phyloP scores from a whole-genome alignment of 2,888 invertebrate genomes.

The Eupithecia inturbata region DNA sequence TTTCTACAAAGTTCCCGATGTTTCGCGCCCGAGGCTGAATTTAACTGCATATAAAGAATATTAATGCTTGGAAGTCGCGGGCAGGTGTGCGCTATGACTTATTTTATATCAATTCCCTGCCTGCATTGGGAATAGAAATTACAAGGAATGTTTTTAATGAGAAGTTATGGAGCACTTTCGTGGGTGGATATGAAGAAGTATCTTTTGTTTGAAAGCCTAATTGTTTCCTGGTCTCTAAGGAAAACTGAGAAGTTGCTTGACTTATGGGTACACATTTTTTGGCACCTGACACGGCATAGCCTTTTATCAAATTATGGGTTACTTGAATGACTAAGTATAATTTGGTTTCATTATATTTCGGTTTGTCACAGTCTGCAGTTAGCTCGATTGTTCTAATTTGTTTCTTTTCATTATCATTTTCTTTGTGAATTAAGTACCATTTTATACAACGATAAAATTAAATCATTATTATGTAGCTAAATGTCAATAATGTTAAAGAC shows the following conservation, averaged over 20 bases:
- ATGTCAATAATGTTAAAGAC: background rate
- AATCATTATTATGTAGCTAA: background rate
- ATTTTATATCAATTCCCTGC: conserved; percentile 74
- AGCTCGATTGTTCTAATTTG: background rate
- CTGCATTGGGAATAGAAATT: conserved; percentile 68
- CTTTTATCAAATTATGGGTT: background rate
- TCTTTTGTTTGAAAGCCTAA: conserved; percentile 29
- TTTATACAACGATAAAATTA: background rate
- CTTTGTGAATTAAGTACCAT: background rate
- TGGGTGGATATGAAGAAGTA: conserved; percentile 36
- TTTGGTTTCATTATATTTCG: too few relatives aligned
- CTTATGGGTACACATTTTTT: conserved; percentile 2
- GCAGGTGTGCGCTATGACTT: conserved; percentile 81
- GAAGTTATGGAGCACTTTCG: conserved; percentile 59
- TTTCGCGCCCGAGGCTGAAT: conserved; percentile 72
- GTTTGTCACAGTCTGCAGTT: background rate
- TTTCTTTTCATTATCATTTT: background rate
- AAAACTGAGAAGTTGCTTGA: conserved; percentile 5
- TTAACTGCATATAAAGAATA: conserved; percentile 84
- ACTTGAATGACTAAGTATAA: background rate
- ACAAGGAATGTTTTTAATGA: conserved; percentile 66
- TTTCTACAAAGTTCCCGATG: conserved; percentile 78
- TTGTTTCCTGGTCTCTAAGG: conserved; percentile 39
- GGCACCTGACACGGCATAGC: background rate
- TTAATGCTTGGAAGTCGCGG: conserved; percentile 71